Conservation (phyloP, 2,113 vertebrate genomes). For the Amazona guildingii region DNA sequence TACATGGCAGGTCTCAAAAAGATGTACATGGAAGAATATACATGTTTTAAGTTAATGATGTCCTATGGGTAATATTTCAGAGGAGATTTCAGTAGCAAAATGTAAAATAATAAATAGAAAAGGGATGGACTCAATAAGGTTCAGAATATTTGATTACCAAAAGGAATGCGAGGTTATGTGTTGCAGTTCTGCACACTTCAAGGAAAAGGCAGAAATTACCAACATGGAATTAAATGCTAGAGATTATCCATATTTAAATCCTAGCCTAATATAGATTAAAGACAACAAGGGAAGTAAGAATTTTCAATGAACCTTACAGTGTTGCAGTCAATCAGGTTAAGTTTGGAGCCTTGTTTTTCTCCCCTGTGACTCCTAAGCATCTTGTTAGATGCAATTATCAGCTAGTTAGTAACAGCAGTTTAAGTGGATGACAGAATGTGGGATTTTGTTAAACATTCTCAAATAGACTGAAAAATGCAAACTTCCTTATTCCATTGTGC, state of each 20-base stretch:
- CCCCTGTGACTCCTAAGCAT: conserved; percentile 7
- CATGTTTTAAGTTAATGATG: background rate
- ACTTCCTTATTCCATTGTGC: background rate
- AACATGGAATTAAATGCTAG: background rate
- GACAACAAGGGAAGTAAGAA: background rate
- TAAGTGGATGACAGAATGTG: background rate
- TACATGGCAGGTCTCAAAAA: background rate
- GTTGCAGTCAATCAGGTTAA: conserved; percentile 23
- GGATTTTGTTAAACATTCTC: background rate
- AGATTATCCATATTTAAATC: background rate
- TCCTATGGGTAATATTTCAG: background rate
- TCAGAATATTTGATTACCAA: background rate
- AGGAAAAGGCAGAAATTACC: background rate
- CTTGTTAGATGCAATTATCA: conserved; percentile 41
- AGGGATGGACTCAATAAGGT: background rate
- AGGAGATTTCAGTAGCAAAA: background rate
- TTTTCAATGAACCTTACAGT: background rate
- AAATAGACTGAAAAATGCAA: background rate
- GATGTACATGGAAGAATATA: fast-evolving
- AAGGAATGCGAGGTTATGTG: background rate
- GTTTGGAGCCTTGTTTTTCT: background rate
- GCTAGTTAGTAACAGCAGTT: conserved; percentile 1
- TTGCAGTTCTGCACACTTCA: background rate
- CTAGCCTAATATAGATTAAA: background rate
- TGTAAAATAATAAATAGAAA: background rate